These are phyloP conservation scores for Bimastos eiseni DNA, from an alignment of 2,888 invertebrate genomes.

Conservation along the genomic window DNA sequence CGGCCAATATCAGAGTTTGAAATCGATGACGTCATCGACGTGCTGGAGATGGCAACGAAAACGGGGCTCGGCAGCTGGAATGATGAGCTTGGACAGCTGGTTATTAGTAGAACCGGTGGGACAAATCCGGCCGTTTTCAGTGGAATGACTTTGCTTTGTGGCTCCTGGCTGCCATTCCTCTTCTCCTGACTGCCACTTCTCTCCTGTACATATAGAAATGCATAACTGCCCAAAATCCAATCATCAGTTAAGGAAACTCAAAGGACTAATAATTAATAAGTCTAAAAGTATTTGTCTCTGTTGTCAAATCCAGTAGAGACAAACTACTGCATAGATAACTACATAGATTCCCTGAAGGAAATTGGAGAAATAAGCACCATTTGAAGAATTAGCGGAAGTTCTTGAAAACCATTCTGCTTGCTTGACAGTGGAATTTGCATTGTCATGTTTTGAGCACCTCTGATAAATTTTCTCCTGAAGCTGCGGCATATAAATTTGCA, in stretches of 20 bases:
- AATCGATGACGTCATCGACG: constrained; percentile 8
- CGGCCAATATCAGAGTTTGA: neutral
- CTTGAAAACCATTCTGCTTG: too few species aligned
- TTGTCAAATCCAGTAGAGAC: neutral
- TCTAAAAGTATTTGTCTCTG: neutral
- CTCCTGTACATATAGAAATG: neutral
- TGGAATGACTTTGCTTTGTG: neutral
- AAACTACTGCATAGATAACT: too few species aligned
- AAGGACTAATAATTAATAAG: neutral
- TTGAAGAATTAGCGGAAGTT: too few species aligned
- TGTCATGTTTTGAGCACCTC: too few species aligned
- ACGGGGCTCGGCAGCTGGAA: constrained; percentile 20
- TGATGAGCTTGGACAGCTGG: constrained; percentile 15
- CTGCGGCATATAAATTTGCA: too few species aligned
- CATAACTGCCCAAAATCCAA: neutral
- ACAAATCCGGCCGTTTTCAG: neutral
- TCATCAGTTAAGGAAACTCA: neutral
- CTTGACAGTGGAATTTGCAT: too few species aligned
- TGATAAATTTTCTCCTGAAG: too few species aligned
- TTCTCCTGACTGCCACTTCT: neutral
- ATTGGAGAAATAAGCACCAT: too few species aligned
- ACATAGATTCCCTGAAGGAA: too few species aligned
- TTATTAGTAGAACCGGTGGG: neutral
- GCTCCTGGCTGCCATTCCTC: neutral
- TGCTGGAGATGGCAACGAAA: neutral